These are phyloP conservation scores for Burhinus bistriatus DNA, from an alignment of 2,113 vertebrate species.

Conservation along the genomic window DNA sequence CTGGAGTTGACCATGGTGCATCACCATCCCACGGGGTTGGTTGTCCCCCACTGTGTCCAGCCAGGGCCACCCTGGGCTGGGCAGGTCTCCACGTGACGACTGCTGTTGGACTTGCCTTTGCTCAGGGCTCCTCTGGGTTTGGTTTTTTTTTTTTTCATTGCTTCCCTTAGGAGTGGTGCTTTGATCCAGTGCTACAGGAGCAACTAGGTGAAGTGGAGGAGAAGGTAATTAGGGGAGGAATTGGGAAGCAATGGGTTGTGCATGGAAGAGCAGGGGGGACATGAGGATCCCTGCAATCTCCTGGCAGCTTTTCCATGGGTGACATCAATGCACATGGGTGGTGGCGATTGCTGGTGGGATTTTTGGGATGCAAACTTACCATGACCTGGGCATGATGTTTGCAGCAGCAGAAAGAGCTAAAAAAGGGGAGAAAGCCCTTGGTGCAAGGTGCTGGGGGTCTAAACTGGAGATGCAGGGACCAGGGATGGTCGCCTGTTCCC, in stretches of 20 bases:
- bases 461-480: neutral
- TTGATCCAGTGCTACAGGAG: fast-evolving
- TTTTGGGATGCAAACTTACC: neutral
- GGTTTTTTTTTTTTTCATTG: too few relatives aligned
- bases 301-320: neutral
- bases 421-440: neutral
- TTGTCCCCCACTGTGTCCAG: fast-evolving
- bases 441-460: neutral
- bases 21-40: neutral
- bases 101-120: neutral
- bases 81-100: fast-evolving
- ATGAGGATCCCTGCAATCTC: neutral
- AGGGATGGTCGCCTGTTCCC: neutral
- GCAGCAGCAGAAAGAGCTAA: neutral
- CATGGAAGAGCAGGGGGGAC: neutral
- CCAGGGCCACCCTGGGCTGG: neutral
- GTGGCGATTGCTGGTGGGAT: neutral
- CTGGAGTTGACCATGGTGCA: too few relatives aligned
- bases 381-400: fast-evolving
- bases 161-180: neutral
- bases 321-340: fast-evolving
- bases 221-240: neutral
- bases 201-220: neutral
- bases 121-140: neutral
- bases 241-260: neutral